Base-by-base conservation (phyloP, 2,888 invertebrate species). In the Steinernema carpocapsae region DNA sequence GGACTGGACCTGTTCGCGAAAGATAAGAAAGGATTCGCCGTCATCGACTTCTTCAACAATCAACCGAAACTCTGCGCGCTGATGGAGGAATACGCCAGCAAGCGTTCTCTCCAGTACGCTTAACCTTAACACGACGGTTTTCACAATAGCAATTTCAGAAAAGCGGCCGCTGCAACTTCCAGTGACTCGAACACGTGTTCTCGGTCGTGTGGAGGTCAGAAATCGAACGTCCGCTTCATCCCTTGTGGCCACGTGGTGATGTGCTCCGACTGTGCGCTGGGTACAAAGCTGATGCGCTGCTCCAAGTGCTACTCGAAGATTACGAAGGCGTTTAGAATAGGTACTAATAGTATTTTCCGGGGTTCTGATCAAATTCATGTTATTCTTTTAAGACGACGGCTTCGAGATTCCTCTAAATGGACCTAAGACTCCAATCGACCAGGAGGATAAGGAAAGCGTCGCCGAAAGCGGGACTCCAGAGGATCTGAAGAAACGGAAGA, bases 1-100 rank as follows among this genome's bases (percentile, higher is more conserved):
- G 64, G 64, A 32, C 37, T 64, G 2, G 64, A 64, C 32, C 64
- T 64, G 64, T 64, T 64, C 32, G 37, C 64, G 3, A 64, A 64
- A 32, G 64, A 64, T 17, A 64, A 64, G 29, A 64, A 37, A 17
- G 64, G 32, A 10, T 64, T 64, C 2, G 64, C 32, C 3, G 64
- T 64, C 4, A 64, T 64, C 19, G 64, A 64, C 37, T 37, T 32
- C 64, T 64, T 64, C 32, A 29, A n/a, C 64, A 64, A 64, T 14
- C 32, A 17, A 7, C 29, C 64, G 12, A 29, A 64, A 32, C 37
- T 64, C 17, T 4, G 32, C 29, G 32, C 24, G 3, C 29, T 64
- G 3, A 17, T 64, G 12, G 64, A 64, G 32, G 64, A 64, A 32
- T 64, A 64, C 64, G 64, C 64, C n/a, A n/a, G n/a, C n/a, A 48